Base-by-base conservation (phyloP, 2,888 invertebrate genomes). In the Ganaspis brasiliensis region DNA sequence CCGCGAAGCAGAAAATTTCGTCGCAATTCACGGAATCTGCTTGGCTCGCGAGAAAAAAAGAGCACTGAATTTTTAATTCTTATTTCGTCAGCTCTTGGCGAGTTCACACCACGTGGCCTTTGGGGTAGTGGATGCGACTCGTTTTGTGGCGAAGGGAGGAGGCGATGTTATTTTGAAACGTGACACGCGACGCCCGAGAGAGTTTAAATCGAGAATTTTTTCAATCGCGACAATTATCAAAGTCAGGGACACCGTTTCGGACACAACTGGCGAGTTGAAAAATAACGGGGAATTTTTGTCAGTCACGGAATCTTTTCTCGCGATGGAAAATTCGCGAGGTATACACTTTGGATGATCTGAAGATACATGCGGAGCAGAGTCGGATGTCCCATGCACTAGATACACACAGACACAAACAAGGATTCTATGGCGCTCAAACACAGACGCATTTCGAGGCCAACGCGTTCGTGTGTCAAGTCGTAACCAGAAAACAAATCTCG, bases 311-410 rank as follows among this genome's bases (percentile, higher is more conserved):
- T 40, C 12, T 61, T 63, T 61, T 49, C 9, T 19, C 10, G 26
- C 12, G 59, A 31, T 45, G 14, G 26, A 73, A 45, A 56, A 24
- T 24, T 21, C 45, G 45, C 21, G 31, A 26, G 31, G 9, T 26
- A 16, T n/a, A 16, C 31, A 31, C 31, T 3, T 31, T n/a, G 24
- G 10, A 67, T 10, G 45, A 49, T 67, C 74, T 26, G 61, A 31
- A 61, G 67, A 49, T 59, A 19, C 63, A 35, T 31, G 21, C 61
- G 40, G 26, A 55, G 56, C 74, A 37, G 40, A 56, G 35, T 61
- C 56, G 16, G 21, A 72, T 63, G 72, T 75, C 75, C 72, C 70
- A 72, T 61, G 72, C 49, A 56, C 57, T 26, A 56, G 56, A 24
- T 63, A 63, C 10, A 24, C 57, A 24, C 19, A 31, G 37, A 31